phyloP scores from a whole-genome alignment of 2,113 vertebrate species.

The Pampusana beccarii region DNA sequence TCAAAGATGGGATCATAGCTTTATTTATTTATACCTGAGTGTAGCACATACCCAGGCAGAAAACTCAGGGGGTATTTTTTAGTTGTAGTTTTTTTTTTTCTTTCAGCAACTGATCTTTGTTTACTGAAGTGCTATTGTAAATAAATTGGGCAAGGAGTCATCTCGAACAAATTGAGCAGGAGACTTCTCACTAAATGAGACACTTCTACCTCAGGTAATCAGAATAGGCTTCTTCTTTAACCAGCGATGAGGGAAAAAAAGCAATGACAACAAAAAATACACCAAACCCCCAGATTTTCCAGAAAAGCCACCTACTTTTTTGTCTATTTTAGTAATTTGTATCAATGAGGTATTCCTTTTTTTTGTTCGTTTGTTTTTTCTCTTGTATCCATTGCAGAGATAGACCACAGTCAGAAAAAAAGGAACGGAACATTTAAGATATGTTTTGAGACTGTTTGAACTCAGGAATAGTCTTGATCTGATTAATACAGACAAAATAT shows the following conservation, averaged over 20 bases:
- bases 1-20: background rate
- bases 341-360: background rate
- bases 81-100: background rate
- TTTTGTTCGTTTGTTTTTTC: background rate
- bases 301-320: background rate
- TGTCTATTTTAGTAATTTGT: background rate
- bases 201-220: background rate
- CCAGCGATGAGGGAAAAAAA: background rate
- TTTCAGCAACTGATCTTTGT: background rate
- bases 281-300: rapidly evolving
- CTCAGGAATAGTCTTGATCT: background rate
- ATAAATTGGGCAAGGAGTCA: background rate
- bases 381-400: background rate
- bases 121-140: background rate
- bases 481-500: background rate
- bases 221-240: background rate
- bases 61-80: background rate
- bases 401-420: background rate
- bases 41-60: background rate
- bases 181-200: background rate
- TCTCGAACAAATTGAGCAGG: background rate
- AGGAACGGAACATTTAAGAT: background rate
- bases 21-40: background rate
- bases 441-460: background rate
- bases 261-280: background rate